A percentile compares a stretch with the other conserved stretches of the same genome.
Evolutionary conservation across 1,140 invertebrate species (phyloP).

Genomic region (Babylonia areolata): DNA sequence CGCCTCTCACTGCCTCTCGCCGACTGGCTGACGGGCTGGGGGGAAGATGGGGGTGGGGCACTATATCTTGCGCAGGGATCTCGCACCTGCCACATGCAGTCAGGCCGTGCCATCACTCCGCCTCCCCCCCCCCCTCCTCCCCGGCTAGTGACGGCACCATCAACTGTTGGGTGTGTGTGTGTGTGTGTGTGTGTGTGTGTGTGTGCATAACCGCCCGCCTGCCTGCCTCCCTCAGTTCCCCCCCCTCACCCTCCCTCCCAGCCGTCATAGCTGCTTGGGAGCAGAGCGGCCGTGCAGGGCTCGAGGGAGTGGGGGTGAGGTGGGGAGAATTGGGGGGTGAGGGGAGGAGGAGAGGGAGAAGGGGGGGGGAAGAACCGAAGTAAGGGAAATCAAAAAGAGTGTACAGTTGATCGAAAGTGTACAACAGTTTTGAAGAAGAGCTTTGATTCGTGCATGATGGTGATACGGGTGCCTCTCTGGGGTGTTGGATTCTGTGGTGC

Average conservation of each 20-base stretch:
- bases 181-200: no score
- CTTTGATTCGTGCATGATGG: neutral
- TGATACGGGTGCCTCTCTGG: neutral
- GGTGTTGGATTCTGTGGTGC: neutral
- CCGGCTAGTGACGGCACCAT: neutral
- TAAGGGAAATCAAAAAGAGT: neutral
- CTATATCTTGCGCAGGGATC: constrained; percentile 15
- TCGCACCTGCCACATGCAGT: constrained; percentile 29
- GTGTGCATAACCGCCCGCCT: neutral
- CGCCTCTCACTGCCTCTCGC: neutral
- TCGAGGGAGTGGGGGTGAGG: neutral
- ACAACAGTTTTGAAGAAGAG: neutral
- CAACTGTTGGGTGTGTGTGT: neutral
- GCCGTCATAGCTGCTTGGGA: neutral
- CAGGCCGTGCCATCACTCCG: neutral
- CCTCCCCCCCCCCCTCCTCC: no score
- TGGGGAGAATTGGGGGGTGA: no score
- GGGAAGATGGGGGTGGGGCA: neutral
- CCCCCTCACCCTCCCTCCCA: neutral
- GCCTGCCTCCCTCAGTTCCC: neutral
- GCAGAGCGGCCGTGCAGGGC: neutral
- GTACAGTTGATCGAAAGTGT: no score
- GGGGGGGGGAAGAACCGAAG: neutral
- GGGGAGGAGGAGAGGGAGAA: neutral
- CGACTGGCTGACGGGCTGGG: no score